phyloP scores from a whole-genome alignment of 2,797 vertebrate species.

The Enteromius viviparus region DNA sequence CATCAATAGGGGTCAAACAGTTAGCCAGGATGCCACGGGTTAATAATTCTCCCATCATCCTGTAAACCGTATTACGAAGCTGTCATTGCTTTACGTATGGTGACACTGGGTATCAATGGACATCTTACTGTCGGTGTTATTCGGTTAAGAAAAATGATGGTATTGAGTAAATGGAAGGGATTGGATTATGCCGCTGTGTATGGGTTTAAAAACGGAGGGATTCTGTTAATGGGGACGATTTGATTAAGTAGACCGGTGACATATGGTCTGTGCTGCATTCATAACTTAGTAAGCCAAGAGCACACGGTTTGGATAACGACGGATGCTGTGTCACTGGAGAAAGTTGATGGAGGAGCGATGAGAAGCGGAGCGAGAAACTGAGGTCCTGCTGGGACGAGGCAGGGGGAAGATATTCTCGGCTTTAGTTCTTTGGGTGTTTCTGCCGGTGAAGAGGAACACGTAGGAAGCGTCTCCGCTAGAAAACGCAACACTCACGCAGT shows the following conservation, averaged over 20 bases:
- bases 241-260: constrained; percentile 50
- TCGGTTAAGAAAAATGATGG: constrained; percentile 61
- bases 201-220: constrained; percentile 55
- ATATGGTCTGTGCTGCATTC: constrained; percentile 45
- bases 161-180: constrained; percentile 57
- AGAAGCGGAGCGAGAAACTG: not conserved
- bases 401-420: constrained; percentile 37
- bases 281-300: constrained; percentile 37
- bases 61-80: constrained; percentile 50
- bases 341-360: constrained; percentile 1
- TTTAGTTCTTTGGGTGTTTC: constrained; percentile 8
- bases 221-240: constrained; percentile 61
- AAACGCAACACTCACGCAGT: constrained; percentile 31
- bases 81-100: constrained; percentile 47
- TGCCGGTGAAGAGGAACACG: not conserved
- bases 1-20: constrained; percentile 29
- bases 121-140: constrained; percentile 61
- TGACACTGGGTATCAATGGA: constrained; percentile 53
- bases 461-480: not conserved
- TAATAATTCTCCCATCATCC: constrained; percentile 35
- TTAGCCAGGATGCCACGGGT: constrained; percentile 7
- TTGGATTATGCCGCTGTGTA: constrained; percentile 57
- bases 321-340: constrained; percentile 17
- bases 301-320: not conserved
- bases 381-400: constrained; percentile 36